A percentile compares a stretch with the other conserved stretches of the same genome.
These are phyloP conservation scores for Horisme vitalbata DNA, from an alignment of 2,888 invertebrate species.

Conservation along the genomic window DNA sequence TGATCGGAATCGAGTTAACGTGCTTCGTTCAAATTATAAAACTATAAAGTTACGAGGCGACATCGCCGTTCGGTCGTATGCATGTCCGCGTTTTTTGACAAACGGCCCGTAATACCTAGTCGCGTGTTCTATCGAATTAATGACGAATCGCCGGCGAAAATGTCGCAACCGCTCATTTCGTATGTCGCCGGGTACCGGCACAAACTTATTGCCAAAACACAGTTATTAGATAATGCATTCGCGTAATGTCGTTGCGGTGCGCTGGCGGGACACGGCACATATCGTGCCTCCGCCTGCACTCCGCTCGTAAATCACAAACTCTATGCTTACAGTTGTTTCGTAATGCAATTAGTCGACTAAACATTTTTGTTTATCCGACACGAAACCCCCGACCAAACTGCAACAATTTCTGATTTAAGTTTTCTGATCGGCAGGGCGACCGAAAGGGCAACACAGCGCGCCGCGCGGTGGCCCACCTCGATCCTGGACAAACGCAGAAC, in stretches of 20 bases:
- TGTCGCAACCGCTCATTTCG: constrained; percentile 76
- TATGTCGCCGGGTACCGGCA: constrained; percentile 47
- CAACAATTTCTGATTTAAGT: constrained; percentile 26
- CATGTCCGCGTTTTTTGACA: constrained; percentile 71
- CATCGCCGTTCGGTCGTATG: constrained; percentile 60
- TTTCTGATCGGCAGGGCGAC: constrained; percentile 84
- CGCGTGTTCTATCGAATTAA: constrained; percentile 77
- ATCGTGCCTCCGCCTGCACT: constrained; percentile 65
- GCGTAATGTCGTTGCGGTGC: constrained; percentile 58
- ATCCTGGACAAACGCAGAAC: constrained; percentile 95
- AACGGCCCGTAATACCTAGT: constrained; percentile 71
- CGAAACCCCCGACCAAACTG: constrained; percentile 39
- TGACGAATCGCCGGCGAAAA: constrained; percentile 70
- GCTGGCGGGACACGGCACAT: constrained; percentile 66
- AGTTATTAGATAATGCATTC: constrained; percentile 78
- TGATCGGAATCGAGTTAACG: constrained; percentile 77
- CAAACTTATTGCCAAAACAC: constrained; percentile 67
- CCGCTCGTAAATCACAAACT: constrained; percentile 66
- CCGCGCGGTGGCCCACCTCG: constrained; percentile 95
- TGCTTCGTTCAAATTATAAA: constrained; percentile 76
- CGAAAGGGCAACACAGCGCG: constrained; percentile 95
- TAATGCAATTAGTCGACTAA: constrained; percentile 65
- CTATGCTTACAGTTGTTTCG: constrained; percentile 43
- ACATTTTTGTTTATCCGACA: constrained; percentile 50
- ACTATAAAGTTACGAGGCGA: constrained; percentile 74